phyloP scores from a whole-genome alignment of 1,140 invertebrate species.

The Pachypeltis micranthus region DNA sequence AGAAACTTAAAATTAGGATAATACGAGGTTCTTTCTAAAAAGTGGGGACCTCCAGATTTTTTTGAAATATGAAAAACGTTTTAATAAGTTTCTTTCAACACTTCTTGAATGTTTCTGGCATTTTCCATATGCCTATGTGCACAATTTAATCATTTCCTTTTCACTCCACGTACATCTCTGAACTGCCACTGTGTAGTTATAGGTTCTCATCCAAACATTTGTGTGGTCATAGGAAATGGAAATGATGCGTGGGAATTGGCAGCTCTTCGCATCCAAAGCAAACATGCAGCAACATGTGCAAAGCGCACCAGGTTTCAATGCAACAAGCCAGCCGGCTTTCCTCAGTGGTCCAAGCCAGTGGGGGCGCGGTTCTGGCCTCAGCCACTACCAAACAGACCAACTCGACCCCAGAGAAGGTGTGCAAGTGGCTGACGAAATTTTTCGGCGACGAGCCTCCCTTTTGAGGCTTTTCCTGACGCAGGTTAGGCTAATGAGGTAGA shows the following conservation, averaged over 20 bases:
- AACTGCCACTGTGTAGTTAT: too few species aligned
- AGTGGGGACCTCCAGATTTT: too few species aligned
- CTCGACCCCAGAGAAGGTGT: slow-evolving; percentile 68
- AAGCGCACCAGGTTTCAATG: slow-evolving; percentile 7
- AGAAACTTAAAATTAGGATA: too few species aligned
- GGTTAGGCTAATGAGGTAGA: slow-evolving; percentile 88
- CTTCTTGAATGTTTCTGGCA: too few species aligned
- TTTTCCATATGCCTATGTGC: too few species aligned
- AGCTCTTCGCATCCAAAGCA: slow-evolving; percentile 55
- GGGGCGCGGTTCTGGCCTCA: slow-evolving; percentile 21
- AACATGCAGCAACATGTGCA: slow-evolving; percentile 34
- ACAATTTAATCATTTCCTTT: too few species aligned
- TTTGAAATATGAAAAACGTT: background rate
- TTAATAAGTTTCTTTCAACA: too few species aligned
- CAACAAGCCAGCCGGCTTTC: slow-evolving; percentile 32
- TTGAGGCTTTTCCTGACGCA: slow-evolving; percentile 76
- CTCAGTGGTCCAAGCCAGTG: slow-evolving; percentile 41
- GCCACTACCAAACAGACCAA: slow-evolving; percentile 32
- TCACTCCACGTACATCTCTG: too few species aligned
- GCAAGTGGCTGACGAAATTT: slow-evolving; percentile 79
- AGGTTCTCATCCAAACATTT: too few species aligned
- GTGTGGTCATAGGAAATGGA: slow-evolving; percentile 65
- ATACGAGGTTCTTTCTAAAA: too few species aligned
- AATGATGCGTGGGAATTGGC: slow-evolving; percentile 72
- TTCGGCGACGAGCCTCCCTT: slow-evolving; percentile 87